Conservation (phyloP, 37 sponge, comb jelly and placozoan genomes). For the Amphimedon queenslandica region DNA sequence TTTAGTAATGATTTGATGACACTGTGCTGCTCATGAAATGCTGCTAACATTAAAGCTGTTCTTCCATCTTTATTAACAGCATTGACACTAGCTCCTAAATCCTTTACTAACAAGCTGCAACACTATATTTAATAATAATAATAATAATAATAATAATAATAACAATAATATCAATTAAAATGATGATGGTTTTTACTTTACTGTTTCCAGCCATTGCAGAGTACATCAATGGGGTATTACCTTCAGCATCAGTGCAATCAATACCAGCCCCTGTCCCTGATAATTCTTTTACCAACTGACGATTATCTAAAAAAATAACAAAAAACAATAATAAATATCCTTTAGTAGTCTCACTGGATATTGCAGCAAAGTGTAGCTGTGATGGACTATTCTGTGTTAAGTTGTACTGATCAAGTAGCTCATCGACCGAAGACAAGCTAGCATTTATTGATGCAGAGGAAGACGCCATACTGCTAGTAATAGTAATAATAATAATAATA, state of each 20-base stretch:
- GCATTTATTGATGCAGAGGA: no score
- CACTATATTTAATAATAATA: constrained; percentile 29
- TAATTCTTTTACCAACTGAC: no score
- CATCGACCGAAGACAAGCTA: no score
- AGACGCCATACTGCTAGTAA: no score
- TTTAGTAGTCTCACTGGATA: no score
- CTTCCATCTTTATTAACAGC: constrained; percentile 26
- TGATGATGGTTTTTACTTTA: constrained; percentile 46
- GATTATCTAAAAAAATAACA: no score
- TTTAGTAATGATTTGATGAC: constrained; percentile 43
- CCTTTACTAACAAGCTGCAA: constrained; percentile 27
- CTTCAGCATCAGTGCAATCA: constrained; percentile 48
- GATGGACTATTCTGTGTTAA: constrained; percentile 17
- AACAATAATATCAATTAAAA: no score
- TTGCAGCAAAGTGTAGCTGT: constrained; percentile 34
- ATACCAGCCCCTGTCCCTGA: no score
- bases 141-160: not conserved
- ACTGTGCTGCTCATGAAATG: constrained; percentile 10
- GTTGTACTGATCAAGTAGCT: constrained; percentile 25
- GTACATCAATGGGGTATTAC: constrained; percentile 81
- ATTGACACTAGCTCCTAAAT: constrained; percentile 38
- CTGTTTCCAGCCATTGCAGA: constrained; percentile 53
- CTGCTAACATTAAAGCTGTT: constrained; percentile 42
- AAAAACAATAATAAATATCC: no score
- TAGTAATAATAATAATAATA: no score